Evolutionary conservation across 1,140 invertebrate genomes (phyloP).

Genomic region (Cherax destructor): DNA sequence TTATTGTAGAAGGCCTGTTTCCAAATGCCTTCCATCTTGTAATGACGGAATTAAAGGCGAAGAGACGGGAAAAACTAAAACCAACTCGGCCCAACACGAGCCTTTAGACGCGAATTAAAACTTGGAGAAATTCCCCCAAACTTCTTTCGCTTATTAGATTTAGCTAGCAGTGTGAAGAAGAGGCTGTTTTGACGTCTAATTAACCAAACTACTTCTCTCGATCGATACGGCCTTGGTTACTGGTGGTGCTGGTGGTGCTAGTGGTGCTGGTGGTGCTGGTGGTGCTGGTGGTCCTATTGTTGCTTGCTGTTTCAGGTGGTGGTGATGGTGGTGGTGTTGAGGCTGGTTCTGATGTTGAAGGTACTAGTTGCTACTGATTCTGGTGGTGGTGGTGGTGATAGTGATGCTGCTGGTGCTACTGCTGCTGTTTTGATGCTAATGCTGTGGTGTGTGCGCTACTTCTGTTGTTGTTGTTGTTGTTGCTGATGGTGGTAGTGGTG

Average conservation of each 20-base stretch:
- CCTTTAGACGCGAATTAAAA: slow-evolving; percentile 55
- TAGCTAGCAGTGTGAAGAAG: slow-evolving; percentile 58
- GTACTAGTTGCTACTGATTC: too few species aligned
- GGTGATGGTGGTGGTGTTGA: too few species aligned
- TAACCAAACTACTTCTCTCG: slow-evolving; percentile 30
- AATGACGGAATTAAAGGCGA: not conserved
- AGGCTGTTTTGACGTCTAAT: slow-evolving; percentile 58
- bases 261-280: not conserved
- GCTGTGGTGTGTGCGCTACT: too few species aligned
- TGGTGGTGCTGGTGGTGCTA: not conserved
- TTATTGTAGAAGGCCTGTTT: too few species aligned
- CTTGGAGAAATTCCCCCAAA: slow-evolving; percentile 36
- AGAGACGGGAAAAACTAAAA: slow-evolving; percentile 6
- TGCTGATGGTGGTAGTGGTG: too few species aligned
- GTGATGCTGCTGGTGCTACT: too few species aligned
- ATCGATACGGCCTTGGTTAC: not conserved
- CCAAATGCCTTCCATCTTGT: not conserved
- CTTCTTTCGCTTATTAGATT: slow-evolving; percentile 62
- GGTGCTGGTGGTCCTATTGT: too few species aligned
- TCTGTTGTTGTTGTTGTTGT: too few species aligned
- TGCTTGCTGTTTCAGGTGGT: too few species aligned
- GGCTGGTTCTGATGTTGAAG: too few species aligned
- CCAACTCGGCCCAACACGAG: slow-evolving; percentile 38
- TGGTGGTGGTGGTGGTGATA: too few species aligned
- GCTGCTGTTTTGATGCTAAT: too few species aligned